Percentiles rank a stretch among this genome's conserved stretches.
Conservation (phyloP, 2,113 vertebrate species). For the Craseonycteris thonglongyai region DNA sequence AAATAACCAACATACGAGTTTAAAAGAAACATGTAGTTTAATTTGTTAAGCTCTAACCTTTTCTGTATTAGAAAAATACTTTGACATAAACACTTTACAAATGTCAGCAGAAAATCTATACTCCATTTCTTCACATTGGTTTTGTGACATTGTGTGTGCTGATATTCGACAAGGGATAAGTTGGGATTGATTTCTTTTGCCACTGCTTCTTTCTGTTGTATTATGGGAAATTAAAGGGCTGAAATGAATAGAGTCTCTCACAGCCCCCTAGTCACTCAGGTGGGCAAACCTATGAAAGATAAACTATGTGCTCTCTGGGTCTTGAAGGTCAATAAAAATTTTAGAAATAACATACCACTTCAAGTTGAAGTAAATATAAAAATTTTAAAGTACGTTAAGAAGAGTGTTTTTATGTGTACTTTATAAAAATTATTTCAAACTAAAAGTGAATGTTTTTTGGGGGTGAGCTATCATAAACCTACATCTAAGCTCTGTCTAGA, state of each 20-base stretch:
- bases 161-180: slow-evolving; percentile 82
- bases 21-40: slow-evolving; percentile 81
- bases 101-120: slow-evolving; percentile 88
- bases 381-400: not conserved
- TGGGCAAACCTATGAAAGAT: slow-evolving; percentile 61
- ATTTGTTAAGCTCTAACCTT: slow-evolving; percentile 84
- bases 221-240: slow-evolving; percentile 78
- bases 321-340: slow-evolving; percentile 70
- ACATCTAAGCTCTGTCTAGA: not conserved
- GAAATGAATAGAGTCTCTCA: slow-evolving; percentile 65
- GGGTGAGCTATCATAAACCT: not conserved
- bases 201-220: slow-evolving; percentile 73
- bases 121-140: slow-evolving; percentile 84
- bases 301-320: slow-evolving; percentile 62
- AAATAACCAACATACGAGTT: slow-evolving; percentile 72
- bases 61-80: slow-evolving; percentile 83
- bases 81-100: slow-evolving; percentile 85
- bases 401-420: not conserved
- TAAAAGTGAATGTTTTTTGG: not conserved
- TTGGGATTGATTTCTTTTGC: slow-evolving; percentile 83
- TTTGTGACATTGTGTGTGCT: slow-evolving; percentile 84
- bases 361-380: slow-evolving; percentile 15
- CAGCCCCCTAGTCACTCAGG: slow-evolving; percentile 46
- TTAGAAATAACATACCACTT: not conserved
- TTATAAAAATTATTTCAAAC: not conserved